Evolutionary conservation across 1,140 invertebrate genomes (phyloP).

Genomic region (Penaeus vannamei): DNA sequence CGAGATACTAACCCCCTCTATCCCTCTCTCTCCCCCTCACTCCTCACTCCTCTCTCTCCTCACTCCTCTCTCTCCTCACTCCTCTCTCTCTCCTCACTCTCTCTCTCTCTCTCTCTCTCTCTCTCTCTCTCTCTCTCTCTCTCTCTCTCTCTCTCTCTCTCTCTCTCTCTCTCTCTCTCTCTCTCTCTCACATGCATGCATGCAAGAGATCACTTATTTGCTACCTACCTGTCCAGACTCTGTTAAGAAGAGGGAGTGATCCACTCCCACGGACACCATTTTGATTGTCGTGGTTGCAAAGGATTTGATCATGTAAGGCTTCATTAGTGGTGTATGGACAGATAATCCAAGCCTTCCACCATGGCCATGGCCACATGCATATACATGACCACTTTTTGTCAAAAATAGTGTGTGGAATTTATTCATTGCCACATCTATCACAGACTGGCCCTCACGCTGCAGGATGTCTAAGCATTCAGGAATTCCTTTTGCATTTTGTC

Average conservation of each 20-base stretch:
- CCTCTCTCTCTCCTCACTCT: too few relatives aligned
- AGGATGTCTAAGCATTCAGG: slow-evolving; percentile 52
- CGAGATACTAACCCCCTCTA: too few relatives aligned
- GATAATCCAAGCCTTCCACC: slow-evolving; percentile 53
- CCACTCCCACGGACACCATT: slow-evolving; percentile 36
- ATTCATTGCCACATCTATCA: slow-evolving; percentile 42
- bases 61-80: too few relatives aligned
- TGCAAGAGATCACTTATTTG: too few relatives aligned
- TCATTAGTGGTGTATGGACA: slow-evolving; percentile 42
- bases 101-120: too few relatives aligned
- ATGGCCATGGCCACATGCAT: slow-evolving; percentile 55
- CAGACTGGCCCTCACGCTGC: slow-evolving; percentile 38
- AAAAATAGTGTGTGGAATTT: slow-evolving; percentile 58
- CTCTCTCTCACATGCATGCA: too few relatives aligned
- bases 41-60: too few relatives aligned
- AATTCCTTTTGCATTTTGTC: slow-evolving; percentile 35
- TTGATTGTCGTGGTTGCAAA: slow-evolving; percentile 33
- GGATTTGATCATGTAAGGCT: slow-evolving; percentile 41
- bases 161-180: too few relatives aligned
- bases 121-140: too few relatives aligned
- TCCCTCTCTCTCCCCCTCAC: too few relatives aligned
- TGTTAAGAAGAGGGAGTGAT: slow-evolving; percentile 56
- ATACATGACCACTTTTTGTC: slow-evolving; percentile 47
- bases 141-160: too few relatives aligned
- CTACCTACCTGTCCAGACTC: slow-evolving; percentile 49